Conservation (phyloP, 2,888 invertebrate genomes). For the Trachelus iudaicus region DNA sequence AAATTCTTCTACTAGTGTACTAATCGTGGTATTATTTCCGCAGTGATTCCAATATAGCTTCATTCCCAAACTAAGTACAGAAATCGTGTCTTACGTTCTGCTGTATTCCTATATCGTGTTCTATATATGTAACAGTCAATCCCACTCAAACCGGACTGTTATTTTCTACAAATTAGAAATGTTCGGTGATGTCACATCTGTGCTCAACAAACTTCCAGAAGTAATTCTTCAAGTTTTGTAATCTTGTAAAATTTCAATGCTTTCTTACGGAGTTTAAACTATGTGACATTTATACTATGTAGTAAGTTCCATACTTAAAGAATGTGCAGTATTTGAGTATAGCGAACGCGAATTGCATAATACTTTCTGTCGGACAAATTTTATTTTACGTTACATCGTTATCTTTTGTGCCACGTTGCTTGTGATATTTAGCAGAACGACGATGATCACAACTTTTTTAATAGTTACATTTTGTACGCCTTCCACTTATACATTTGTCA, state of each 20-base stretch:
- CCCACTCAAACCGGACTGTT: not conserved
- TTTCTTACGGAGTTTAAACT: not conserved
- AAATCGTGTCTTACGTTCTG: not conserved
- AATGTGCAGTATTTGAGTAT: not conserved
- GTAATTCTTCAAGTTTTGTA: not conserved
- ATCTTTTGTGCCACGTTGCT: not conserved
- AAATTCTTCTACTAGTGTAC: not conserved
- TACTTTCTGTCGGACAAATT: not conserved
- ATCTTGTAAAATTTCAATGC: not conserved
- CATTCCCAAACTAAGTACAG: not conserved
- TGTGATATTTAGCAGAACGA: not conserved
- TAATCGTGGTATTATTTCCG: not conserved
- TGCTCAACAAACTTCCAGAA: not conserved
- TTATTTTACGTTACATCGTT: not conserved
- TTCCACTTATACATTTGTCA: not conserved
- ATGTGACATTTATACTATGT: not conserved
- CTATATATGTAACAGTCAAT: not conserved
- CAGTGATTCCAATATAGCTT: not conserved
- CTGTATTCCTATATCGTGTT: not conserved
- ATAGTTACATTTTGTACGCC: not conserved
- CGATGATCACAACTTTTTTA: not conserved
- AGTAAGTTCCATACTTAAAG: not conserved
- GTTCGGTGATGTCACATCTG: not conserved
- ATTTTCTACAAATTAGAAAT: not conserved
- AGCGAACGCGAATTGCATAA: not conserved